Base-by-base conservation (phyloP, 1,140 invertebrate species). In the Meloidogyne exigua region DNA sequence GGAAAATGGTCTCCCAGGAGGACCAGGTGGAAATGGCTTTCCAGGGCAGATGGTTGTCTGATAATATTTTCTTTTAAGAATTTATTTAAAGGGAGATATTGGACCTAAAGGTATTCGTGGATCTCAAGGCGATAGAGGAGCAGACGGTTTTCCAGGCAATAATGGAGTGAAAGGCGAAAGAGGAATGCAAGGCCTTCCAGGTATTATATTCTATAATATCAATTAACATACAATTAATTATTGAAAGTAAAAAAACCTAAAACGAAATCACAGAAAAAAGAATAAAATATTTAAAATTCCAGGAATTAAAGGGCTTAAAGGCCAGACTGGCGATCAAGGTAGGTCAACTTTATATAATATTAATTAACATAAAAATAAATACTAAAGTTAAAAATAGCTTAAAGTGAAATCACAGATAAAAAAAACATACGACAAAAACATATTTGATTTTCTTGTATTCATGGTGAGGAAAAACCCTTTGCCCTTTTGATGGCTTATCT, bases 11-110 rank as follows among this genome's bases (percentile, higher is more conserved):
- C 28, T 72, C 18, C 83, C 81, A 15, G 81, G 81, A 57, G 36
- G 65, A 49, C 76, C 82, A 18, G 82, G 84, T 13, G 62, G 65
- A 10, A 69, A 68, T 18, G 80, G 80, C 15, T 74, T 75, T 73
- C 79, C 76, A n/a, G 76, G 76, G 21, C 32, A 23, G 39, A 67
- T 62, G 49, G 76, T 78, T 26, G 12, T 25, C 10, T 25, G 0
- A 65, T 65, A 65, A 65, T 7, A 23, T 32, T 7, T 25, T 10
- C 21, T 32, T 13, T 32, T 10, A 26, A 71, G 18, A 57, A 57
- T 42, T 44, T 15, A 26, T 28, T 25, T 32, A 21, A 57, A 68
- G 75, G 75, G 73, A 18, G 73, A 68, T 21, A 65, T 65, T 72
- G 75, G 75, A 10, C 2, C 42, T 23, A 76, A 76, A 13, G 78